Conservation (phyloP, 2,113 vertebrate genomes). For the Cichladusa arquata region DNA sequence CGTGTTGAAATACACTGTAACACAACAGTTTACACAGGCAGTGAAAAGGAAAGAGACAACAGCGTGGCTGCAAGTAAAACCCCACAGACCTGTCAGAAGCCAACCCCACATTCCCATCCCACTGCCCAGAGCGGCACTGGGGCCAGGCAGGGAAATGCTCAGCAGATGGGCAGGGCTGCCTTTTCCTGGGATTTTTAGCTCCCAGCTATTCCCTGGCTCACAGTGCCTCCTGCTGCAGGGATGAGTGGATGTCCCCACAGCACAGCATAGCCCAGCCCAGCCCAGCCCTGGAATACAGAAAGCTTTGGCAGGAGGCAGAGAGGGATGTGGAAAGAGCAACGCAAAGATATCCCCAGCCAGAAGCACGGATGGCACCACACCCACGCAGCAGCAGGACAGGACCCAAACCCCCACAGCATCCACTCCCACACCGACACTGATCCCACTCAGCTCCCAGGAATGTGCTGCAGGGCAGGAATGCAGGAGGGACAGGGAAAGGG, state of each 20-base stretch:
- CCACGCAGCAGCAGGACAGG: not conserved
- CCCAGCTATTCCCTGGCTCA: not conserved
- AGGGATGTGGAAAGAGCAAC: not conserved
- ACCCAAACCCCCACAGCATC: not conserved
- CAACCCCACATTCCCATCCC: not conserved
- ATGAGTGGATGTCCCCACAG: not conserved
- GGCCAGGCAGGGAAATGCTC: not conserved
- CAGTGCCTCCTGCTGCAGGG: constrained; percentile 58
- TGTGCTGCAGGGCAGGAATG: not conserved
- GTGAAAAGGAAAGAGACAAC: constrained; percentile 50
- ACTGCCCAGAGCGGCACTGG: not conserved
- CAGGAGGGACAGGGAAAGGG: not conserved
- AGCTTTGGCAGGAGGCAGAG: not conserved
- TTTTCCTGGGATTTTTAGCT: not conserved
- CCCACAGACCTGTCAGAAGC: not conserved
- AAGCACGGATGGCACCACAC: not conserved
- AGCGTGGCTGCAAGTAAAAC: not conserved
- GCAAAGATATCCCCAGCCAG: not conserved
- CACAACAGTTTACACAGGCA: constrained; percentile 37
- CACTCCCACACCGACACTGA: fast-evolving
- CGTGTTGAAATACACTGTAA: constrained; percentile 85
- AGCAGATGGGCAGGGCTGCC: fast-evolving
- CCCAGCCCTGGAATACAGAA: not conserved
- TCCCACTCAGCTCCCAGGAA: not conserved
- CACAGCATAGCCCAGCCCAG: not conserved